These are phyloP conservation scores for Batillaria attramentaria DNA, from an alignment of 1,140 invertebrate genomes.

Conservation along the genomic window DNA sequence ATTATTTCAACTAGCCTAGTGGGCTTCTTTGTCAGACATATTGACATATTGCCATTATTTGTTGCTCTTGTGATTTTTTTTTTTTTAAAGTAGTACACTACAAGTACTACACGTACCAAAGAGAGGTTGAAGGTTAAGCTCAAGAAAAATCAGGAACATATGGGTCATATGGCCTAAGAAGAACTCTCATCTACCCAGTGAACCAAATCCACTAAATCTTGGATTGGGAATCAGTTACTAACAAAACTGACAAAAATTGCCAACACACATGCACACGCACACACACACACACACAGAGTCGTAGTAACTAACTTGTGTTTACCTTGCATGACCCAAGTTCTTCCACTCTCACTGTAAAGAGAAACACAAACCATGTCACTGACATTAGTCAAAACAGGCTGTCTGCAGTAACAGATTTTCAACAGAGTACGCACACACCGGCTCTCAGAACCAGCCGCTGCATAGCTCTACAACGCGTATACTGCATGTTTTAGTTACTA, in stretches of 20 bases:
- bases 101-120: too few species aligned
- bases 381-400: neutral
- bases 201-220: too few species aligned
- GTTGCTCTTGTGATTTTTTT: too few species aligned
- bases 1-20: too few species aligned
- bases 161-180: neutral
- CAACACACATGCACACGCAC: neutral
- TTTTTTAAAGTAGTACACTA: too few species aligned
- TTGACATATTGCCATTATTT: neutral
- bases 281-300: neutral
- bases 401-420: neutral
- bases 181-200: neutral
- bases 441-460: neutral
- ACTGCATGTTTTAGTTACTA: neutral
- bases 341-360: slow-evolving; percentile 61
- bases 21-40: neutral
- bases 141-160: neutral
- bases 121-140: neutral
- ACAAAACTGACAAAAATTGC: too few species aligned
- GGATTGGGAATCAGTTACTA: too few species aligned
- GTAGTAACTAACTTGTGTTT: slow-evolving; percentile 14
- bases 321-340: slow-evolving; percentile 60
- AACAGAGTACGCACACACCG: neutral
- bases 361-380: slow-evolving; percentile 25
- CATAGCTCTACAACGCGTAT: neutral